Percentiles rank a stretch among this genome's conserved stretches.
phyloP scores from a whole-genome alignment of 1,140 invertebrate species.

The Bombus huntii region DNA sequence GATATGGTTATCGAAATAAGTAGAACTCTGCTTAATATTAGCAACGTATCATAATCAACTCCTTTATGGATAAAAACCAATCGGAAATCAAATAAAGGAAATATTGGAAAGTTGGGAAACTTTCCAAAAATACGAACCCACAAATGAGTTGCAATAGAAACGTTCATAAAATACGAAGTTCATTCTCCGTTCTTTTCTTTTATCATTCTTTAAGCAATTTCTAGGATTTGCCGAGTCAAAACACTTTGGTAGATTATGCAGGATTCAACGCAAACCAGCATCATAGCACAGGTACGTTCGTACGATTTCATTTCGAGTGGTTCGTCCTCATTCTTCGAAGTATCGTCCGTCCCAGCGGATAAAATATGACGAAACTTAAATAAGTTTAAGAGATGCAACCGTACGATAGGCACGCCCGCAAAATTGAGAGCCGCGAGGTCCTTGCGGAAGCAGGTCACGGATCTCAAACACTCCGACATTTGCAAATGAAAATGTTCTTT shows the following conservation, averaged over 20 bases:
- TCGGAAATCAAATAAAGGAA: background rate
- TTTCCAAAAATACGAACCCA: background rate
- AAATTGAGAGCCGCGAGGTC: conserved; percentile 54
- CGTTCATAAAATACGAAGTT: conserved; percentile 9
- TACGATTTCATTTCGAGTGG: conserved; percentile 54
- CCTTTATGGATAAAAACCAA: background rate
- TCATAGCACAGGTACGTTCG: conserved; percentile 43
- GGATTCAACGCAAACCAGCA: conserved; percentile 23
- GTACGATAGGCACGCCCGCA: conserved; percentile 63
- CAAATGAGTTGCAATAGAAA: background rate
- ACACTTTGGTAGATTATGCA: conserved; percentile 55
- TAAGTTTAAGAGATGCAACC: conserved; percentile 71
- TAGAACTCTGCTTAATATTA: background rate
- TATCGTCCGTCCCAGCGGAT: conserved; percentile 52
- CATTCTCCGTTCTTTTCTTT: conserved; percentile 14
- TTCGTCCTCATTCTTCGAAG: conserved; percentile 49
- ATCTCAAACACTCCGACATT: conserved; percentile 19
- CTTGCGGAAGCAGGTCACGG: conserved; percentile 8
- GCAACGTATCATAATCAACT: background rate
- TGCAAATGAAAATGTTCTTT: conserved; percentile 40
- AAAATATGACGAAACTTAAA: conserved; percentile 72
- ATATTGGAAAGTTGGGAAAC: background rate
- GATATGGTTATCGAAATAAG: too few relatives aligned
- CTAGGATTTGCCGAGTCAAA: conserved; percentile 18
- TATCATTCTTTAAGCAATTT: conserved; percentile 14